phyloP scores from a whole-genome alignment of 2,888 invertebrate species.

The Sisyra terminalis region DNA sequence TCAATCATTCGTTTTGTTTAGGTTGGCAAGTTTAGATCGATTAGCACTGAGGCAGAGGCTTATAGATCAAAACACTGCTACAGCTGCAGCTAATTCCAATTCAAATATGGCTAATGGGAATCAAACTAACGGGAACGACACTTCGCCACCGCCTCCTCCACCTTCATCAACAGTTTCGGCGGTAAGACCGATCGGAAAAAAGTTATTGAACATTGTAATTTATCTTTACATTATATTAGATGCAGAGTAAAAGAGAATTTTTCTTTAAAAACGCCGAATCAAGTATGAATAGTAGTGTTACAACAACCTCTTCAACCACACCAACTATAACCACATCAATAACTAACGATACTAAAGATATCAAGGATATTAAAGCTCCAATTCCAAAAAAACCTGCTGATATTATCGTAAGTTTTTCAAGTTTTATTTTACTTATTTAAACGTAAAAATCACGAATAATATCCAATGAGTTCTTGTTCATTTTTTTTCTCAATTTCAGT shows the following conservation, averaged over 20 bases:
- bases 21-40: constrained; percentile 62
- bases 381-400: constrained; percentile 6
- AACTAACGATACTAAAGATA: no score
- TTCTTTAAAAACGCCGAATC: constrained; percentile 60
- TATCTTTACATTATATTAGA: constrained; percentile 30
- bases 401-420: constrained; percentile 2
- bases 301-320: constrained; percentile 17
- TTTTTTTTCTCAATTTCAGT: no score
- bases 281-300: constrained; percentile 18
- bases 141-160: constrained; percentile 24
- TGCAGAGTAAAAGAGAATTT: constrained; percentile 73
- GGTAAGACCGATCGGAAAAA: constrained; percentile 28
- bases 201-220: neutral
- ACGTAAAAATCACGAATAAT: no score
- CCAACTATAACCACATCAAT: constrained; percentile 13
- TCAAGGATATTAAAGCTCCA: constrained; percentile 7
- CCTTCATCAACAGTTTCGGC: constrained; percentile 29
- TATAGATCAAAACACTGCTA: constrained; percentile 49
- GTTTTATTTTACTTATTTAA: neutral
- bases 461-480: no score
- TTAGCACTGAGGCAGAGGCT: constrained; percentile 68
- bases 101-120: constrained; percentile 20
- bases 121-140: constrained; percentile 25
- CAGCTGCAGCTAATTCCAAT: constrained; percentile 17
- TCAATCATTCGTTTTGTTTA: constrained; percentile 1